phyloP scores from a whole-genome alignment of 2,888 invertebrate species.

The Aphodius granarius region DNA sequence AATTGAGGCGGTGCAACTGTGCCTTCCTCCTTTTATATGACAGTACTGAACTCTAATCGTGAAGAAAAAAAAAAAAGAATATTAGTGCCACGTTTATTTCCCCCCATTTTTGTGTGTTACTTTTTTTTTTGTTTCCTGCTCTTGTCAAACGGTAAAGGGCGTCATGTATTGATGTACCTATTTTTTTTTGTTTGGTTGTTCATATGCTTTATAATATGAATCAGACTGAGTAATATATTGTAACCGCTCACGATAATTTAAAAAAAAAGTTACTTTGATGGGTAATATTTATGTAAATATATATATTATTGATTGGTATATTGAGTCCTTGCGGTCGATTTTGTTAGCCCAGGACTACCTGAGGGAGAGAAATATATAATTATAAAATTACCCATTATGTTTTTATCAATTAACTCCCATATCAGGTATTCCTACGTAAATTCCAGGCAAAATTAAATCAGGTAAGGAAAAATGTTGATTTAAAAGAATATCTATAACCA shows the following conservation, averaged over 20 bases:
- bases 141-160: conserved; percentile 27
- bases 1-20: conserved; percentile 50
- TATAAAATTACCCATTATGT: conserved; percentile 29
- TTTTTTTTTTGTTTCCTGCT: conserved; percentile 13
- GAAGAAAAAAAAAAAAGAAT: conserved; percentile 17
- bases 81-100: conserved; percentile 29
- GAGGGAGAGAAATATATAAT: conserved; percentile 55
- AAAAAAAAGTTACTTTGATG: conserved; percentile 24
- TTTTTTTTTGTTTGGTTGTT: conserved; percentile 25
- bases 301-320: conserved; percentile 25
- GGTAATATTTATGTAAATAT: conserved; percentile 32
- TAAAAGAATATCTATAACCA: no score
- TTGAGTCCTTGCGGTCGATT: conserved; percentile 53
- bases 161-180: neutral
- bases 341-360: conserved; percentile 55
- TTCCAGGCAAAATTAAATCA: no score
- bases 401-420: neutral
- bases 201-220: conserved; percentile 20
- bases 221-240: conserved; percentile 27
- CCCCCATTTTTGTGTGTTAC: conserved; percentile 24
- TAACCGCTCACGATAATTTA: conserved; percentile 20
- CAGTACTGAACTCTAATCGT: conserved; percentile 45
- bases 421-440: no score
- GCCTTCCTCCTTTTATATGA: conserved; percentile 52
- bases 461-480: no score